These are phyloP conservation scores for Boleophthalmus pectinirostris DNA, from an alignment of 2,113 vertebrate species.

Conservation along the genomic window DNA sequence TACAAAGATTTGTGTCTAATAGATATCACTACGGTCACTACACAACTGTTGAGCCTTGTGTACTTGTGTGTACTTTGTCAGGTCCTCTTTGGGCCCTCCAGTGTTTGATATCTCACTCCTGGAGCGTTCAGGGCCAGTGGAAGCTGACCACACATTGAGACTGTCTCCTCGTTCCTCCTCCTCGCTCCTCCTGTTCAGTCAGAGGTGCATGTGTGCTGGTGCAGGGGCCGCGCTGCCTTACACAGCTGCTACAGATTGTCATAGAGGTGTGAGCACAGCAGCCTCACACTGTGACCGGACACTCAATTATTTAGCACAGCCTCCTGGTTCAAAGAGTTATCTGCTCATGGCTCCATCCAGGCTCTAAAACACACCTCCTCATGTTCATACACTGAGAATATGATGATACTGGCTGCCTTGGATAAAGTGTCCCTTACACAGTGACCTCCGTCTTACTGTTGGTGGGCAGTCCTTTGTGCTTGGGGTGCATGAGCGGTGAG, in stretches of 20 bases:
- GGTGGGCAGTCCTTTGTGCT: slow-evolving; percentile 84
- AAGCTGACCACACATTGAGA: slow-evolving; percentile 67
- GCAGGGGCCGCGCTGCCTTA: slow-evolving; percentile 25
- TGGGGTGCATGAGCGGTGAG: slow-evolving; percentile 78
- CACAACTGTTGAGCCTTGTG: slow-evolving; percentile 1
- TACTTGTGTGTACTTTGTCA: slow-evolving; percentile 22
- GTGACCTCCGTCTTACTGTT: slow-evolving; percentile 98
- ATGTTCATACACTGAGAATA: slow-evolving; percentile 46
- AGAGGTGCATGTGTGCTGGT: slow-evolving; percentile 12
- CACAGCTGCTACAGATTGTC: slow-evolving; percentile 26
- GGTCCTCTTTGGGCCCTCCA: slow-evolving; percentile 52
- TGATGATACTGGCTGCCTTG: slow-evolving; percentile 49
- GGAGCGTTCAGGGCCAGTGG: slow-evolving; percentile 49
- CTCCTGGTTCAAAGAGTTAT: slow-evolving; percentile 57
- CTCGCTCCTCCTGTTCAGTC: slow-evolving; percentile 5
- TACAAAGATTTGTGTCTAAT: slow-evolving; percentile 9
- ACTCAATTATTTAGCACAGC: slow-evolving; percentile 62
- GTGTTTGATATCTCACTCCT: slow-evolving; percentile 58
- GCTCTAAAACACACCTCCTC: slow-evolving; percentile 36
- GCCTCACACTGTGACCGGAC: slow-evolving; percentile 51
- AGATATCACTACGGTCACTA: not conserved
- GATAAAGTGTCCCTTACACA: slow-evolving; percentile 76
- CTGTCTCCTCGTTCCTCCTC: slow-evolving; percentile 56
- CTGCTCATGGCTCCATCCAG: slow-evolving; percentile 32
- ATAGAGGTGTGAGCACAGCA: slow-evolving; percentile 34